These are phyloP conservation scores for Myotis yumanensis DNA, from an alignment of 2,113 vertebrate species.

Conservation along the genomic window DNA sequence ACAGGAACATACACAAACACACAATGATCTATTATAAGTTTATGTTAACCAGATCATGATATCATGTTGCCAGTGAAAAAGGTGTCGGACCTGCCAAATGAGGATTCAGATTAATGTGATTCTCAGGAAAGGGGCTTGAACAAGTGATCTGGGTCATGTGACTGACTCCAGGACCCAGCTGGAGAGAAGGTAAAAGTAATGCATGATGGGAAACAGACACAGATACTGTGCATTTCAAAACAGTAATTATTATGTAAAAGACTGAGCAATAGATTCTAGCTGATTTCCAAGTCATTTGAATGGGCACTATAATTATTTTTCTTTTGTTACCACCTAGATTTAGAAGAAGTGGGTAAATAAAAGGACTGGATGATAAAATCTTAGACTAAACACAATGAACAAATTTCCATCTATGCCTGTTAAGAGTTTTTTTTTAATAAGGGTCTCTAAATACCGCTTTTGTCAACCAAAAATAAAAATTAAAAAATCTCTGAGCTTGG, in stretches of 20 bases:
- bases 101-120: background rate
- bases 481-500: background rate
- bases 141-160: background rate
- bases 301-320: conserved; percentile 3
- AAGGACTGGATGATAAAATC: background rate
- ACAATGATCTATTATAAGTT: background rate
- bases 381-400: background rate
- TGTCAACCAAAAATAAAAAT: background rate
- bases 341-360: conserved; percentile 21
- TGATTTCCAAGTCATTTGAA: background rate
- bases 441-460: conserved; percentile 10
- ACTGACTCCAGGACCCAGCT: background rate
- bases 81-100: background rate
- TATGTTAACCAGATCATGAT: background rate
- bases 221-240: background rate
- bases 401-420: background rate
- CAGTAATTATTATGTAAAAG: conserved; percentile 17
- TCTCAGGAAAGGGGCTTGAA: background rate
- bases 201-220: background rate
- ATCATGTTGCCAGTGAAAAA: background rate
- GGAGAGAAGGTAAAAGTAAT: background rate
- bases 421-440: background rate
- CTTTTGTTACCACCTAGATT: conserved; percentile 1
- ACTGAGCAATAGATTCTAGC: background rate
- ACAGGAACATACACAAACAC: background rate